phyloP scores from a whole-genome alignment of 2,888 invertebrate species.

The Caenorhabditis imperialis region DNA sequence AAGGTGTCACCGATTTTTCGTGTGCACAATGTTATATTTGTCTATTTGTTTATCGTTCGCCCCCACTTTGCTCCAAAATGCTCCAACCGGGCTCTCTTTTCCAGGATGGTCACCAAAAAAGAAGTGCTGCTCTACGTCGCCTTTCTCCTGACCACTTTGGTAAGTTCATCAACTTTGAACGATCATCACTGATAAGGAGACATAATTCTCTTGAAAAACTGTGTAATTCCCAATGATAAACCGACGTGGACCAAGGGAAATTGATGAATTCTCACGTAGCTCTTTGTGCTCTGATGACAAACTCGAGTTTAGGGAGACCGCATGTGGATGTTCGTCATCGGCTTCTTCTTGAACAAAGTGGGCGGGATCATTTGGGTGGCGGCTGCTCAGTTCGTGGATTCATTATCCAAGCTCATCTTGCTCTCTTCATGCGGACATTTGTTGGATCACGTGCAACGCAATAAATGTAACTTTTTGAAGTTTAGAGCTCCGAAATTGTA shows the following conservation, averaged over 20 bases:
- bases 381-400: slow-evolving; percentile 62
- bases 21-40: too few species aligned
- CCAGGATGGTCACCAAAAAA: slow-evolving; percentile 10
- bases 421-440: slow-evolving; percentile 38
- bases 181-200: slow-evolving; percentile 41
- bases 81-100: not conserved
- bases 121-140: slow-evolving; percentile 18
- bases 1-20: too few species aligned
- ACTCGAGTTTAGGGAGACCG: slow-evolving; percentile 62
- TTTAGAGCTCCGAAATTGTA: too few species aligned
- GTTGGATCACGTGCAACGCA: slow-evolving; percentile 48
- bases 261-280: slow-evolving; percentile 22
- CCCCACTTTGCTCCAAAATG: slow-evolving; percentile 3
- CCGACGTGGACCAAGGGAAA: slow-evolving; percentile 25
- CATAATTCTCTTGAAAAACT: slow-evolving; percentile 25
- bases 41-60: too few species aligned
- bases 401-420: slow-evolving; percentile 46
- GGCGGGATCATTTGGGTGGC: slow-evolving; percentile 68
- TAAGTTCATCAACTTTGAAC: slow-evolving; percentile 49
- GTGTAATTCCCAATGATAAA: slow-evolving; percentile 13
- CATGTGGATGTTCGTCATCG: slow-evolving; percentile 67
- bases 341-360: slow-evolving; percentile 61
- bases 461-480: slow-evolving; percentile 28
- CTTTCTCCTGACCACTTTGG: slow-evolving; percentile 51
- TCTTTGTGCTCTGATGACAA: slow-evolving; percentile 4